Conservation (phyloP, 2,797 vertebrate species). For the Lagothrix lagotricha region DNA sequence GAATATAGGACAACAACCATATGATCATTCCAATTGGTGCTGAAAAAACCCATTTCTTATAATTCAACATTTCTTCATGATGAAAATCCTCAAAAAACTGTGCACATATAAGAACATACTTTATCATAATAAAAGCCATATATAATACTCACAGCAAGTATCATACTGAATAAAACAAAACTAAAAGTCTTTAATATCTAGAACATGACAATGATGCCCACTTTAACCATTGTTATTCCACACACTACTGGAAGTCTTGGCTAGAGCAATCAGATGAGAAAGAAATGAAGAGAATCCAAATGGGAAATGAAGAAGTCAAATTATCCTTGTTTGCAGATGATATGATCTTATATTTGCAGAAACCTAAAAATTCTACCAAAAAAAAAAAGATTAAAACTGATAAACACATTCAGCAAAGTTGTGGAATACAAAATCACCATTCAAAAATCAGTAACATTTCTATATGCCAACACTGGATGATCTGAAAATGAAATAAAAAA, state of each 20-base stretch:
- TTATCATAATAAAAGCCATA: background rate
- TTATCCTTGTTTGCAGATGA: background rate
- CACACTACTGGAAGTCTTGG: background rate
- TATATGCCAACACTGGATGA: background rate
- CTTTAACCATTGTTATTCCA: background rate
- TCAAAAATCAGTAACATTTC: background rate
- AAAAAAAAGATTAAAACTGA: background rate
- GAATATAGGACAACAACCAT: background rate
- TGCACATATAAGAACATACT: no score
- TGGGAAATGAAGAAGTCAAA: background rate
- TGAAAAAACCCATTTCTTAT: background rate
- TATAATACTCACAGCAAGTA: background rate
- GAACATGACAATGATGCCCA: background rate
- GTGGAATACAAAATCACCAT: background rate
- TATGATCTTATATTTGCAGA: background rate
- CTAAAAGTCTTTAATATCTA: background rate
- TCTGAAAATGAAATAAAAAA: background rate
- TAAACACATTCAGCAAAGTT: background rate
- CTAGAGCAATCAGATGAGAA: background rate
- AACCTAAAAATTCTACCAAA: background rate
- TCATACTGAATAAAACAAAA: background rate
- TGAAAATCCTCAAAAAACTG: background rate
- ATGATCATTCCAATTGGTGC: background rate
- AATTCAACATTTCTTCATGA: background rate
- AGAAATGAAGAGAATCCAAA: background rate